Conservation (phyloP, 2,113 vertebrate genomes). For the Antennarius striatus region DNA sequence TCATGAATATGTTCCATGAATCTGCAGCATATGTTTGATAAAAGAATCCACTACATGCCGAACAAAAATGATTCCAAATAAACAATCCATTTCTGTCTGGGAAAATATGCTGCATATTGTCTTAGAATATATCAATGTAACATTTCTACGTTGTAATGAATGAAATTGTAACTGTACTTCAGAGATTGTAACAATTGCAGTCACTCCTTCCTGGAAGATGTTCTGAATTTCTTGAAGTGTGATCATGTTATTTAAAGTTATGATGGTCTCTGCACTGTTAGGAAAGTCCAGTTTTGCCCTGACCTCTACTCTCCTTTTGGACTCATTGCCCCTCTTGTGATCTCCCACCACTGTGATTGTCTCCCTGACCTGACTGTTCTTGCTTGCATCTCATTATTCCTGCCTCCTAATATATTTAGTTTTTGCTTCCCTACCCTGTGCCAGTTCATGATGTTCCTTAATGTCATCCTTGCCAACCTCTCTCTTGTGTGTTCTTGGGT, state of each 20-base stretch:
- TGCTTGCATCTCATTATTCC: no score
- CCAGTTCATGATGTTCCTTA: no score
- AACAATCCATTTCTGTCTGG: conserved; percentile 39
- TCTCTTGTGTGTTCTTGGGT: no score
- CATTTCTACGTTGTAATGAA: neutral
- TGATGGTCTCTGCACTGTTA: no score
- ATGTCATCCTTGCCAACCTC: no score
- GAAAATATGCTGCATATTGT: conserved; percentile 26
- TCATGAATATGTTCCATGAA: conserved; percentile 60
- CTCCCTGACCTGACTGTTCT: no score
- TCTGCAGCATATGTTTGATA: conserved; percentile 57
- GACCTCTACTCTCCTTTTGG: no score
- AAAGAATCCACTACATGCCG: conserved; percentile 31
- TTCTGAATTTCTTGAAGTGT: neutral
- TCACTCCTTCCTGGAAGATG: neutral
- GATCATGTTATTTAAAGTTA: conserved; percentile 5
- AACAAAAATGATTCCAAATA: conserved; percentile 34
- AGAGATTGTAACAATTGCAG: conserved; percentile 2
- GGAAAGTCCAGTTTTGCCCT: no score
- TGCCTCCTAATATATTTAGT: no score
- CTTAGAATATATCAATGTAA: neutral
- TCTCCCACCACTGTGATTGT: no score
- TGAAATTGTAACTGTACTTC: conserved; percentile 12
- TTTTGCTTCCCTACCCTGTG: no score
- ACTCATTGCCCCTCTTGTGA: no score